A percentile compares a stretch with the other conserved stretches of the same genome.
These are phyloP conservation scores for Ranitomeya variabilis DNA, from an alignment of 2,113 vertebrate genomes.

Conservation along the genomic window DNA sequence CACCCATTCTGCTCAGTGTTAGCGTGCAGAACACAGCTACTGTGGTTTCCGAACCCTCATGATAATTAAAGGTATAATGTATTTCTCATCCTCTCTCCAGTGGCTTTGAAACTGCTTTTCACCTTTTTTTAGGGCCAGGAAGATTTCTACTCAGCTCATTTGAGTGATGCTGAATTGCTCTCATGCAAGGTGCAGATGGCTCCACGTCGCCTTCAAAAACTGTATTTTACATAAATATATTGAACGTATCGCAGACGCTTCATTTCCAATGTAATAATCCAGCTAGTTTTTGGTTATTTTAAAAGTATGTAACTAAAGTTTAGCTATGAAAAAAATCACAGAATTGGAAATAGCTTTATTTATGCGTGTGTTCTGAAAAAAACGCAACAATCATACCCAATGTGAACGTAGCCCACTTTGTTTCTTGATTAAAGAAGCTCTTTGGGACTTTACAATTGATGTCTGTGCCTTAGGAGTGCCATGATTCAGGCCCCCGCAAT, in stretches of 20 bases:
- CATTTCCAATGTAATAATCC: conserved; percentile 12
- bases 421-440: too few relatives aligned
- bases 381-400: too few relatives aligned
- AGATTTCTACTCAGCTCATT: conserved; percentile 28
- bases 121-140: background rate
- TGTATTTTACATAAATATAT: conserved; percentile 21
- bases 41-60: conserved; percentile 46
- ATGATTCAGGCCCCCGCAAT: too few relatives aligned
- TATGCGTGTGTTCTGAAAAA: too few relatives aligned
- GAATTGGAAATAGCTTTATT: background rate
- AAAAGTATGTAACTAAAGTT: background rate
- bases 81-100: conserved; percentile 42
- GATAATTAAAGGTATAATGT: conserved; percentile 54
- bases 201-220: background rate
- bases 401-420: too few relatives aligned
- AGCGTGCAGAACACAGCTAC: conserved; percentile 54
- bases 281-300: conserved; percentile 8
- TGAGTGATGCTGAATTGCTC: conserved; percentile 11
- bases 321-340: background rate
- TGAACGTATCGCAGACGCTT: background rate
- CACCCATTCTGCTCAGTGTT: conserved; percentile 56
- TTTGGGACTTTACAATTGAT: too few relatives aligned
- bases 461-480: too few relatives aligned
- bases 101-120: conserved; percentile 37
- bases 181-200: conserved; percentile 24